Base-by-base conservation (phyloP, 2,797 vertebrate species). In the Ctenosaura bakeri region DNA sequence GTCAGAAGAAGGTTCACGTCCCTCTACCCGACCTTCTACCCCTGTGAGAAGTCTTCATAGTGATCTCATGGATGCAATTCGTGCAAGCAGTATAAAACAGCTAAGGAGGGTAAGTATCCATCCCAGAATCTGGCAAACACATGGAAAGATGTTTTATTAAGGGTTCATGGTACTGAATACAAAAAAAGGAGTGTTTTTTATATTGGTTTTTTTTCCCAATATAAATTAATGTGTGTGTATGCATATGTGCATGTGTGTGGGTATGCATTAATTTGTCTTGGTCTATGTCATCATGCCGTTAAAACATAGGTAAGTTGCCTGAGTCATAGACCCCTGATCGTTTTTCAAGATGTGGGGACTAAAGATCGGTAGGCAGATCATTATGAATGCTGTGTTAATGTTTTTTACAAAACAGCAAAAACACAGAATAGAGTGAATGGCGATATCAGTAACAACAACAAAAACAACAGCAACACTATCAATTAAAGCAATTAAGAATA, bases 51-150 rank as follows among this genome's bases (percentile, higher is more conserved):
- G 98, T 0, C 97, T 98, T 77, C 99, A 98, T 6, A 98, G 99
- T 91, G 98, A 98, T 93, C 98, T 99, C 85, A 99, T 99, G 99
- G 98, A 98, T 82, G 97, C 99, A 38, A 99, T 99, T 94, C 98
- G 98, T 56, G 95, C 83, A 87, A 99, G 98, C 97, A 98, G 96
- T 96, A 82, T 98, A 29, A 97, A 95, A 92, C 97, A 96, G 73
- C 97, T 99, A 82, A 97, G 86, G 94, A 96, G 95, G 98, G 99
- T 99, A 93, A 98, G 98, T 97, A 71, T 83, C 7, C 46, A 80
- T 80, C 50, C 38, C 26, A 26, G 35, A 83, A 84, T n/a, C 18
- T 56, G 50, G 56, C 83, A 42, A 32, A 29, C 26, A 52, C 64
- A 52, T 76, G n/a, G 54, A 83, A 83, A 64, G 12, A 64, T 54